These are phyloP conservation scores for Boloria euphrosyne DNA, from an alignment of 2,888 invertebrate genomes.

Conservation along the genomic window DNA sequence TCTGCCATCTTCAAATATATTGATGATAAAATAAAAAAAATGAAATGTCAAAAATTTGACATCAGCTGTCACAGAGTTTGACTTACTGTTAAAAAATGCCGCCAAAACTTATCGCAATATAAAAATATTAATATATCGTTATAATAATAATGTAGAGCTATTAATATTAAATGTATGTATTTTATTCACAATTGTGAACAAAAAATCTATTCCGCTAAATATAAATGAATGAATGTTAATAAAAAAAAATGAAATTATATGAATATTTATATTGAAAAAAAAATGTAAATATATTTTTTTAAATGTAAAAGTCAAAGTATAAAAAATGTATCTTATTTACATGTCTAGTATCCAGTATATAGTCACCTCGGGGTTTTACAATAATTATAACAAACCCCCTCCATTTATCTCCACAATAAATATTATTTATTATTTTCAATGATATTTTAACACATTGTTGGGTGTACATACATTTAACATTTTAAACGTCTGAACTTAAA, in stretches of 20 bases:
- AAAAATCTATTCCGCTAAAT: too few species aligned
- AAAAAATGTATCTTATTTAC: conserved; percentile 1
- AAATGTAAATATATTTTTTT: conserved; percentile 1
- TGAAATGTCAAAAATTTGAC: too few species aligned
- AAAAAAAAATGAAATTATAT: background rate
- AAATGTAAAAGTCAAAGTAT: background rate
- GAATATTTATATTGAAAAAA: background rate
- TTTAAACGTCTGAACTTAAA: background rate
- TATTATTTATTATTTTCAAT: conserved; percentile 8
- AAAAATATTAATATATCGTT: too few species aligned
- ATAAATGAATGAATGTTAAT: too few species aligned
- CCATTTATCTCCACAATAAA: conserved; percentile 13
- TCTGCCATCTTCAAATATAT: background rate
- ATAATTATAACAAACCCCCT: background rate
- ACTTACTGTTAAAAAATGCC: too few species aligned
- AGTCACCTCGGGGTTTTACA: conserved; percentile 6
- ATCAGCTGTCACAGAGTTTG: too few species aligned
- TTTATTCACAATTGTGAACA: too few species aligned
- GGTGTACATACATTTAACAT: background rate
- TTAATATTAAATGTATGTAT: too few species aligned
- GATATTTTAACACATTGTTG: conserved; percentile 14
- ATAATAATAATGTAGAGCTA: too few species aligned
- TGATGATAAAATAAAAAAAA: background rate
- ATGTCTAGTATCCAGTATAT: conserved; percentile 20
- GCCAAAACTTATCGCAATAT: too few species aligned